Percentiles rank a stretch among this genome's conserved stretches.
Evolutionary conservation across 2,113 vertebrate species (phyloP).

Genomic region (Campylomormyrus tamandua): DNA sequence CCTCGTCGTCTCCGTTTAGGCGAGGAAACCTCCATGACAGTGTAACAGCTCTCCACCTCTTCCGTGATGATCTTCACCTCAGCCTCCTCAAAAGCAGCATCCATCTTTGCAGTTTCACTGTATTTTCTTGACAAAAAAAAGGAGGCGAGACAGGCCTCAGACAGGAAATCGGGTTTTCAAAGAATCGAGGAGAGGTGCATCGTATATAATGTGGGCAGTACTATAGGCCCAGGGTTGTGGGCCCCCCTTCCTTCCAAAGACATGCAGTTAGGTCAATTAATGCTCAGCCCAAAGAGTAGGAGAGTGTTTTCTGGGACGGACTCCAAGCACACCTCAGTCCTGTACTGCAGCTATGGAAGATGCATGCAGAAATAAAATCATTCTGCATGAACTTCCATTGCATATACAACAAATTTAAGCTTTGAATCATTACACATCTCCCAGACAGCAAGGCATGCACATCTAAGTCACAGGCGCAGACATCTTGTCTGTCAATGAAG

Average conservation of each 20-base stretch:
- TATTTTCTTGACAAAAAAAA: neutral
- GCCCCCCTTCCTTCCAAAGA: neutral
- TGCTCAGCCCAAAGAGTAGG: neutral
- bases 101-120: conserved; percentile 60
- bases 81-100: conserved; percentile 72
- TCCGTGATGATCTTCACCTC: conserved; percentile 78
- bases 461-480: neutral
- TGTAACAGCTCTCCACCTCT: conserved; percentile 76
- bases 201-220: neutral
- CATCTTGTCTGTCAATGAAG: neutral
- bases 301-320: neutral
- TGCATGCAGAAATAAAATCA: neutral
- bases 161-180: neutral
- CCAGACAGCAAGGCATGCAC: neutral
- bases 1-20: conserved; percentile 82
- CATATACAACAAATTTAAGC: neutral
- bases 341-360: neutral
- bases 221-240: neutral
- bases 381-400: neutral
- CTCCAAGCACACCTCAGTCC: neutral
- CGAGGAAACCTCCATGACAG: conserved; percentile 60
- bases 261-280: neutral
- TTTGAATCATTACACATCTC: neutral
- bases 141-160: conserved; percentile 10
- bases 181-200: neutral